Conservation (phyloP, 2,113 vertebrate genomes). For the Chelonoidis abingdonii region DNA sequence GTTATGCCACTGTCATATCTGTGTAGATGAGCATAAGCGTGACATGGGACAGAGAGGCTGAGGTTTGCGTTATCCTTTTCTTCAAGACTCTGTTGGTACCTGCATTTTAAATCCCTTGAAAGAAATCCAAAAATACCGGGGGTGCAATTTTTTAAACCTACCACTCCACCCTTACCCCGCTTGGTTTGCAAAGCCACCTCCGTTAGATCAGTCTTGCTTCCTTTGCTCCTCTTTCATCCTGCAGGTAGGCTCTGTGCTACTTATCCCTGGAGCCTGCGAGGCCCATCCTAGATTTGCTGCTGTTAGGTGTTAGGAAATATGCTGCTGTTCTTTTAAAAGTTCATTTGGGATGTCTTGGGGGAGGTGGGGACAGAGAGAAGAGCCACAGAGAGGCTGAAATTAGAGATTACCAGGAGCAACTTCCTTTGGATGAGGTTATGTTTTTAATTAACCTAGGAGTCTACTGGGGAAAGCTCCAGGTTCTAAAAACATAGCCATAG, state of each 20-base stretch:
- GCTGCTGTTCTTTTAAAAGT: background rate
- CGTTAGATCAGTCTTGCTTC: background rate
- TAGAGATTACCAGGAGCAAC: too few relatives aligned
- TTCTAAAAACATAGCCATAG: background rate
- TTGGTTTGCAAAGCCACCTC: background rate
- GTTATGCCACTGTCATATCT: background rate
- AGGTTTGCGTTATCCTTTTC: background rate
- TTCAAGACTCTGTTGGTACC: background rate
- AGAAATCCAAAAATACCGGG: background rate
- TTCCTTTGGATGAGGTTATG: background rate
- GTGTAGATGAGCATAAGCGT: background rate
- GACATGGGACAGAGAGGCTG: background rate
- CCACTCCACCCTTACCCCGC: background rate
- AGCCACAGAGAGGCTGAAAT: background rate
- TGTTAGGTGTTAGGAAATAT: background rate
- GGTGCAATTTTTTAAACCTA: background rate
- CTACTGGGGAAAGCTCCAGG: background rate
- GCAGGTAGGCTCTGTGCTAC: background rate
- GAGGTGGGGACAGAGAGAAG: background rate
- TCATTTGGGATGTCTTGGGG: background rate
- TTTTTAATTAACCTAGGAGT: background rate
- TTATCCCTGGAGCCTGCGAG: background rate
- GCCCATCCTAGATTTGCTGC: background rate
- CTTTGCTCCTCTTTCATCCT: too few relatives aligned
- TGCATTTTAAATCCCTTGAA: background rate